These are phyloP conservation scores for Thumatha senex DNA, from an alignment of 2,888 invertebrate species.

Conservation along the genomic window DNA sequence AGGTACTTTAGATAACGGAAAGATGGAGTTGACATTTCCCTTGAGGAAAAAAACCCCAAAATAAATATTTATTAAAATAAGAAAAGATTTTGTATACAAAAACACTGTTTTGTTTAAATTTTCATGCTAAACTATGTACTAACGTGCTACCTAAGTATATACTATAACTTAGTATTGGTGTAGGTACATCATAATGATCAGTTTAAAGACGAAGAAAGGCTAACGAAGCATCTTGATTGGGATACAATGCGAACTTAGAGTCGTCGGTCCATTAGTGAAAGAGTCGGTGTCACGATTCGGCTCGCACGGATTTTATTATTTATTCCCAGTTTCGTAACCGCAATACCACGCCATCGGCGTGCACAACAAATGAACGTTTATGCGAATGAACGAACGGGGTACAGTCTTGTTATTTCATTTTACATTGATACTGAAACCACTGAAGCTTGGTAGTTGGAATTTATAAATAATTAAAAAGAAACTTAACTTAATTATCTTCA, in stretches of 20 bases:
- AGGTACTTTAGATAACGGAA: too few relatives aligned
- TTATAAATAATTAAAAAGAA: slow-evolving; percentile 30
- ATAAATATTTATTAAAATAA: too few relatives aligned
- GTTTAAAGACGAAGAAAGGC: slow-evolving; percentile 61
- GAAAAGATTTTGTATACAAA: too few relatives aligned
- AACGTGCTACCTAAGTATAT: too few relatives aligned
- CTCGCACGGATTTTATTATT: slow-evolving; percentile 74
- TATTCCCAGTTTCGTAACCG: slow-evolving; percentile 66
- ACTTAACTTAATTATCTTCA: too few relatives aligned
- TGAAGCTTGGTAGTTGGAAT: slow-evolving; percentile 24
- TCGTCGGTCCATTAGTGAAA: slow-evolving; percentile 75
- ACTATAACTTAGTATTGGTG: slow-evolving; percentile 14
- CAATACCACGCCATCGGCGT: slow-evolving; percentile 52
- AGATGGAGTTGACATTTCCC: too few relatives aligned
- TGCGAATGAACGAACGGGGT: slow-evolving; percentile 51
- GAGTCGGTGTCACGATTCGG: slow-evolving; percentile 77
- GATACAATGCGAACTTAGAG: slow-evolving; percentile 65
- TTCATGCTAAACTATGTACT: too few relatives aligned
- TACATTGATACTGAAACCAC: slow-evolving; percentile 28
- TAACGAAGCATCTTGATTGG: slow-evolving; percentile 77
- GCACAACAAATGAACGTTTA: slow-evolving; percentile 63
- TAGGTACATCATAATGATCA: slow-evolving; percentile 48
- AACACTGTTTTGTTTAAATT: too few relatives aligned
- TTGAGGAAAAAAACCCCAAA: too few relatives aligned
- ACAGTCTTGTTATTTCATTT: slow-evolving; percentile 42